phyloP scores from a whole-genome alignment of 2,888 invertebrate genomes.

The Campoletis raptor region DNA sequence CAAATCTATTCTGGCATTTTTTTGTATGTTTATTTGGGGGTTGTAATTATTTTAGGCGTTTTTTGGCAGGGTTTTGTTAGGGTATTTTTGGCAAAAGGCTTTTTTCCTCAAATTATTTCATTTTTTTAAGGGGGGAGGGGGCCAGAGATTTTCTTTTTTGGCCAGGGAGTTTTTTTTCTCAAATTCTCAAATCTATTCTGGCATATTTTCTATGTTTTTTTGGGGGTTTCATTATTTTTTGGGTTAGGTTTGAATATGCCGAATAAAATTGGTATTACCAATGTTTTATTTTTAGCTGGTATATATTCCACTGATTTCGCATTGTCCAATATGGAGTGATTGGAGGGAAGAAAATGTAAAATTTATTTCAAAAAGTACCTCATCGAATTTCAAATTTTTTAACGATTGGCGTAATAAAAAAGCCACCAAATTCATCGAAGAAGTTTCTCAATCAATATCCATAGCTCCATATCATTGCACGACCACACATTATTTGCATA shows the following conservation, averaged over 20 bases:
- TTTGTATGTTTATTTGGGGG: too few species aligned
- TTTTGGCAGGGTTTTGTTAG: too few species aligned
- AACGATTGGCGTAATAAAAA: neutral
- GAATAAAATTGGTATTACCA: neutral
- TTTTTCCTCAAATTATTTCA: too few species aligned
- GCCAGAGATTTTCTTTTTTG: too few species aligned
- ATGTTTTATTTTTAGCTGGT: neutral
- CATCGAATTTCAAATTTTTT: neutral
- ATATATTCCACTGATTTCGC: neutral
- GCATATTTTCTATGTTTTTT: too few species aligned
- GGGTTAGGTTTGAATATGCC: neutral
- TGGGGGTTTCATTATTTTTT: too few species aligned
- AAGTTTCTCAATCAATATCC: neutral
- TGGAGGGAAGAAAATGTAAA: neutral
- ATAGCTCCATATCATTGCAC: neutral
- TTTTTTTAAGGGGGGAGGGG: too few species aligned
- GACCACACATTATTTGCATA: neutral
- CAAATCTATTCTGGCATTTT: too few species aligned
- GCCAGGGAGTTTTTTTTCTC: too few species aligned
- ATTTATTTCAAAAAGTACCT: neutral
- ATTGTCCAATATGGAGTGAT: neutral
- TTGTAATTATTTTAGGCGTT: too few species aligned
- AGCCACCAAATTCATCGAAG: neutral
- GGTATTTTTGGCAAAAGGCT: too few species aligned
- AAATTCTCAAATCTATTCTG: too few species aligned